A percentile compares a stretch with the other conserved stretches of the same genome.
phyloP scores from a whole-genome alignment of 1,140 invertebrate species.

The Caenorhabditis tropicalis region DNA sequence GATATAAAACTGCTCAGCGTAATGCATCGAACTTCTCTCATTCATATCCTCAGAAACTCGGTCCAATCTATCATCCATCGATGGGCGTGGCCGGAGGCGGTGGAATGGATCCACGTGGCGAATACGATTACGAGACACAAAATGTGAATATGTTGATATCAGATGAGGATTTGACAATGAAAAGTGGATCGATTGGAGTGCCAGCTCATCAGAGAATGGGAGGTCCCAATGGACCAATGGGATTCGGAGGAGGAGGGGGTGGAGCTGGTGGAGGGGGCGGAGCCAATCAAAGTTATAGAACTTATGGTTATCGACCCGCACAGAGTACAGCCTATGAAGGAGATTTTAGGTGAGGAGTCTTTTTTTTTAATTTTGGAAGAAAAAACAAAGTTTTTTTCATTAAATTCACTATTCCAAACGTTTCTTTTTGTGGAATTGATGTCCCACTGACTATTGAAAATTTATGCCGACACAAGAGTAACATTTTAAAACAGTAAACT shows the following conservation, averaged over 20 bases:
- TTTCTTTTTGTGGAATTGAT: no score
- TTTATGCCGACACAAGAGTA: no score
- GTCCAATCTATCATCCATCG: slow-evolving; percentile 53
- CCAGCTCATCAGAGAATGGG: slow-evolving; percentile 49
- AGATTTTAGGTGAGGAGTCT: slow-evolving; percentile 59
- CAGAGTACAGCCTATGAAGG: slow-evolving; percentile 60
- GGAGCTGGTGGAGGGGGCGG: not conserved
- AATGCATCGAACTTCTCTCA: slow-evolving; percentile 17
- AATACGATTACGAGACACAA: slow-evolving; percentile 52
- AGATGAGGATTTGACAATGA: slow-evolving; percentile 67
- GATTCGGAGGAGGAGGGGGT: slow-evolving; percentile 26
- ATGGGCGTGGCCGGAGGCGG: slow-evolving; percentile 28
- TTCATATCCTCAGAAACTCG: slow-evolving; percentile 40
- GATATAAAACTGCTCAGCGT: slow-evolving; percentile 15
- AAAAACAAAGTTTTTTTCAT: no score
- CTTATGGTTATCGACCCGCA: slow-evolving; percentile 52
- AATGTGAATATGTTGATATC: slow-evolving; percentile 70
- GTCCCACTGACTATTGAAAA: no score
- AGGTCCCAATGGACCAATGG: not conserved
- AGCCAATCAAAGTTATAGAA: slow-evolving; percentile 26
- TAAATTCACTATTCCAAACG: no score
- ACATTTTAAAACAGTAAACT: no score
- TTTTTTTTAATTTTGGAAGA: no score
- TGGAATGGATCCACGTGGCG: slow-evolving; percentile 49
- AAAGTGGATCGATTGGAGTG: slow-evolving; percentile 61